These are phyloP conservation scores for Eidolon helvum DNA, from an alignment of 2,113 vertebrate species.

Conservation along the genomic window DNA sequence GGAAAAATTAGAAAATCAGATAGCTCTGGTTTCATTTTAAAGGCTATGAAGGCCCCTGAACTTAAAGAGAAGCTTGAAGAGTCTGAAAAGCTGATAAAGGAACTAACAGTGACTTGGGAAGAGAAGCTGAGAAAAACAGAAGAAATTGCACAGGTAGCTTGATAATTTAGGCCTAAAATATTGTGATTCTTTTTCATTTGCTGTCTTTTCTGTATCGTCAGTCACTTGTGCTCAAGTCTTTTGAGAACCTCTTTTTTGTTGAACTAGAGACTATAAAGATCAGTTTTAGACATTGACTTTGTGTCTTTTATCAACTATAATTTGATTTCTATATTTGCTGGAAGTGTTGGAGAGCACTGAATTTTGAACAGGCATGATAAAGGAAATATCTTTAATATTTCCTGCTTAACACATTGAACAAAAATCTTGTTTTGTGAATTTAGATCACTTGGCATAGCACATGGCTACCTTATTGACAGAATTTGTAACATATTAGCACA, in stretches of 20 bases:
- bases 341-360: background rate
- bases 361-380: background rate
- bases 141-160: constrained; percentile 96
- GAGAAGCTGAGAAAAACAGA: constrained; percentile 98
- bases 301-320: background rate
- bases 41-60: constrained; percentile 98
- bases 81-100: constrained; percentile 97
- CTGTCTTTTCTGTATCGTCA: background rate
- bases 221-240: background rate
- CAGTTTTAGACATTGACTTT: background rate
- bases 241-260: background rate
- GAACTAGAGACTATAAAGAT: background rate
- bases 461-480: background rate
- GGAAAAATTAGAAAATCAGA: background rate
- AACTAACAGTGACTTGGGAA: constrained; percentile 98
- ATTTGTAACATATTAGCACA: background rate
- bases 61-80: constrained; percentile 97
- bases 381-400: background rate
- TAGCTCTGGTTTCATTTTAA: constrained; percentile 61
- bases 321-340: background rate
- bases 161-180: background rate
- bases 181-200: background rate
- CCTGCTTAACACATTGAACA: background rate
- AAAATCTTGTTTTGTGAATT: background rate
- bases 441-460: background rate